Base-by-base conservation (phyloP, 2,113 vertebrate species). In the Dromaius novaehollandiae region DNA sequence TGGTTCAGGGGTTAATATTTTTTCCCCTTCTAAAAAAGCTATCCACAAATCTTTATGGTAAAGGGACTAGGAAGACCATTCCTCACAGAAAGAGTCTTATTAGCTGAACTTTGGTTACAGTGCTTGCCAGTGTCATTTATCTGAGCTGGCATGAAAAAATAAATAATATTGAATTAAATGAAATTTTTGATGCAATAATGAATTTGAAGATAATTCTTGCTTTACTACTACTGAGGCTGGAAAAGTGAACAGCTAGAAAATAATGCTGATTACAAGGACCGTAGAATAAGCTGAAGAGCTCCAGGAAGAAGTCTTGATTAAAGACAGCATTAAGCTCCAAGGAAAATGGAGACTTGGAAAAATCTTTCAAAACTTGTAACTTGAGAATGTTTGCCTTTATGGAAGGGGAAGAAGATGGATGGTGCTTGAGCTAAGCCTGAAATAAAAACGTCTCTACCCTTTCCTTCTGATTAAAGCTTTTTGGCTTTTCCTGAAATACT, bases 371-470 rank as follows among this genome's bases (percentile, higher is more conserved):
- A 93, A 94, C 61, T 75, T 94, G 82, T 95, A 91, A 97, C 80
- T 86, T 88, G 94, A 95, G 85, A 95, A 82, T 30, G 7, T 95
- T 95, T 96, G 69, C 38, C 38, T 89, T 94, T 94, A 90, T 82
- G 78, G 96, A 92, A 91, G 78, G 74, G 42, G 69, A 94, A 38
- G 64, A 93, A 96, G 95, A 96, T 93, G 76, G 82, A 95, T 96
- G 95, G 60, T 96, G 78, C 66, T 95, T 88, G 84, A 96, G 82
- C 75, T 86, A 26, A 0, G 10, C 60, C 75, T 93, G 71, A 92
- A 95, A 95, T 91, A 89, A 89, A 96, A 95, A 53, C 82, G 64
- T 30, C 38, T 96, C 89, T 96, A 66, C 78, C 7, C 32, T 86
- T 81, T 81, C 50, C 55, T 83, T 73, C 40, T 85, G 78, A 82